Percentiles rank a stretch among this genome's conserved stretches.
phyloP scores from a whole-genome alignment of 2,113 vertebrate species.

The Tupaia chinensis region DNA sequence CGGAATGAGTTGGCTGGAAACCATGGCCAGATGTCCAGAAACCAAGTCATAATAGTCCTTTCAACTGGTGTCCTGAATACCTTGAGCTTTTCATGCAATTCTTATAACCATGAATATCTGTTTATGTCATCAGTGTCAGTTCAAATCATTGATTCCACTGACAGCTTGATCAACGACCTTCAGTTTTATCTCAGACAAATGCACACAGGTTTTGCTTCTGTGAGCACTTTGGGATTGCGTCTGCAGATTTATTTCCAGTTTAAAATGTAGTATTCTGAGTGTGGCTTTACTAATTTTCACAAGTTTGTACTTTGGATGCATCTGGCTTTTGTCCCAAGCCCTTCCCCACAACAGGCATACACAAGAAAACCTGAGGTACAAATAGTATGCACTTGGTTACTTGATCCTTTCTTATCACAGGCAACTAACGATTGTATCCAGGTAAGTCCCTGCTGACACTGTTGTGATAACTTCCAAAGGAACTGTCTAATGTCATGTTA shows the following conservation, averaged over 20 bases:
- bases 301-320: conserved; percentile 17
- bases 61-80: conserved; percentile 22
- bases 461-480: not conserved
- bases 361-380: not conserved
- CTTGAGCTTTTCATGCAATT: conserved; percentile 26
- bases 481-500: conserved; percentile 2
- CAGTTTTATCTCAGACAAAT: conserved; percentile 35
- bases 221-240: not conserved
- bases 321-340: not conserved
- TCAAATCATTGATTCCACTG: not conserved
- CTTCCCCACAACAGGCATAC: not conserved
- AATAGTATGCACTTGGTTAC: not conserved
- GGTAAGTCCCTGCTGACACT: not conserved
- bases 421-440: conserved; percentile 25
- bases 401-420: conserved; percentile 6
- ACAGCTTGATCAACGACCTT: conserved; percentile 34
- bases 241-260: conserved; percentile 25
- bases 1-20: not conserved
- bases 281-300: not conserved
- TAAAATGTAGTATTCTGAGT: not conserved
- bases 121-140: conserved; percentile 29
- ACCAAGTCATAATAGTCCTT: conserved; percentile 51
- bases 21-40: conserved; percentile 25
- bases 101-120: conserved; percentile 5
- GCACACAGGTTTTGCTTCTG: not conserved